Percentiles rank a stretch among this genome's conserved stretches.
Conservation (phyloP, 2,888 invertebrate genomes). For the Cylindroiulus punctatus region DNA sequence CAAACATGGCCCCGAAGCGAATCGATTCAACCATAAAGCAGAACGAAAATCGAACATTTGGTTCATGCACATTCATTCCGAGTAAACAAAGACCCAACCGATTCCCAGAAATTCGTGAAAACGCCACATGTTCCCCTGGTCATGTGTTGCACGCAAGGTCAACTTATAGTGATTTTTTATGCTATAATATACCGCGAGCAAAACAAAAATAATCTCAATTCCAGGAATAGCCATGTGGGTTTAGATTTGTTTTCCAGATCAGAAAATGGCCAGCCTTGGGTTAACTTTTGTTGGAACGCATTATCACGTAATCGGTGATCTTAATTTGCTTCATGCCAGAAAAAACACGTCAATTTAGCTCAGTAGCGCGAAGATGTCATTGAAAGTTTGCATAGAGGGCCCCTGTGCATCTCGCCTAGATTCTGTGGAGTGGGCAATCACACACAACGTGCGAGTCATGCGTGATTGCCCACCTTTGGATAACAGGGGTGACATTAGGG, state of each 20-base stretch:
- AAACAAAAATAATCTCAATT: not conserved
- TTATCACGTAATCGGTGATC: not conserved
- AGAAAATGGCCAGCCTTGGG: not conserved
- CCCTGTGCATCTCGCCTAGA: not conserved
- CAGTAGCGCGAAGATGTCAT: not conserved
- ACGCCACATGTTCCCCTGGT: too few relatives aligned
- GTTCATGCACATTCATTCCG: too few relatives aligned
- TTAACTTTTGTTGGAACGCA: not conserved
- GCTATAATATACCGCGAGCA: not conserved
- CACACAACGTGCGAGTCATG: not conserved
- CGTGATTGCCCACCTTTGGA: constrained; percentile 21
- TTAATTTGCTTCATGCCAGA: not conserved
- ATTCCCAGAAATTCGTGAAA: too few relatives aligned
- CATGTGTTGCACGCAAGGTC: not conserved
- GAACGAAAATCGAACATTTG: too few relatives aligned
- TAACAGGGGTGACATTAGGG: not conserved
- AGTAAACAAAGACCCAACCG: too few relatives aligned
- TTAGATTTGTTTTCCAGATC: too few relatives aligned
- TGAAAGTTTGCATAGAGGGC: not conserved
- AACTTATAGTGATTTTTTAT: too few relatives aligned
- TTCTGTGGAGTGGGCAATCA: not conserved
- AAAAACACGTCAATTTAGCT: not conserved
- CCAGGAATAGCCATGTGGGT: not conserved
- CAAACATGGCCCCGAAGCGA: too few relatives aligned
- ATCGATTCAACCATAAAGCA: too few relatives aligned